A percentile compares a stretch with the other conserved stretches of the same genome.
Evolutionary conservation across 2,888 invertebrate genomes (phyloP).

Genomic region (Drosophila setosimentum): DNA sequence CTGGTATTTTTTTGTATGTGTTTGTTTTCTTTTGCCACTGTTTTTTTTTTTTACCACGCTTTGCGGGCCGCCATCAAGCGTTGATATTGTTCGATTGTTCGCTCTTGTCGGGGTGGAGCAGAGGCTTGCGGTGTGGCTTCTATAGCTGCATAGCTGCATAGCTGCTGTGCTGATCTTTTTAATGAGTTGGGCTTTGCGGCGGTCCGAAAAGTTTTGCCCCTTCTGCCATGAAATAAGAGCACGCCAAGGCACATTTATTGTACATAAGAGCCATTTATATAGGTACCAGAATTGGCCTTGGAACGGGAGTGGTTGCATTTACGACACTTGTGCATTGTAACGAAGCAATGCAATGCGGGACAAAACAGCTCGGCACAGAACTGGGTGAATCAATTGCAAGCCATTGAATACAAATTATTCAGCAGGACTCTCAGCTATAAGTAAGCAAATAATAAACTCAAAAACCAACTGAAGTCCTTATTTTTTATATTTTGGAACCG

Average conservation of each 20-base stretch:
- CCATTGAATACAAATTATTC: not conserved
- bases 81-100: conserved; percentile 80
- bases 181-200: conserved; percentile 75
- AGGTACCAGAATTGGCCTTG: conserved; percentile 60
- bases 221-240: conserved; percentile 72
- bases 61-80: conserved; percentile 65
- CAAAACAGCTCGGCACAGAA: not conserved
- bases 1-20: conserved; percentile 22
- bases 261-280: conserved; percentile 26
- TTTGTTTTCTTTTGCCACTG: conserved; percentile 13
- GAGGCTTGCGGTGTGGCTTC: conserved; percentile 9
- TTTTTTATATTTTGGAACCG: not conserved
- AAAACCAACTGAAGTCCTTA: not conserved
- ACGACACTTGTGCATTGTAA: conserved; percentile 35
- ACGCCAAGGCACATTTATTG: conserved; percentile 59
- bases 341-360: not conserved
- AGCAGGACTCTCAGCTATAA: not conserved
- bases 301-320: conserved; percentile 59
- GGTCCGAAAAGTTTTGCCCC: conserved; percentile 68
- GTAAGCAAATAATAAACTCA: not conserved
- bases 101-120: conserved; percentile 20
- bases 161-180: conserved; percentile 71
- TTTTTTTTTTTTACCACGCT: conserved; percentile 19
- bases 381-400: not conserved
- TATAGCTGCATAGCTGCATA: not conserved